Base-by-base conservation (phyloP, 37 sponge, comb jelly and placozoan genomes). In the Hormiphora californensis region DNA sequence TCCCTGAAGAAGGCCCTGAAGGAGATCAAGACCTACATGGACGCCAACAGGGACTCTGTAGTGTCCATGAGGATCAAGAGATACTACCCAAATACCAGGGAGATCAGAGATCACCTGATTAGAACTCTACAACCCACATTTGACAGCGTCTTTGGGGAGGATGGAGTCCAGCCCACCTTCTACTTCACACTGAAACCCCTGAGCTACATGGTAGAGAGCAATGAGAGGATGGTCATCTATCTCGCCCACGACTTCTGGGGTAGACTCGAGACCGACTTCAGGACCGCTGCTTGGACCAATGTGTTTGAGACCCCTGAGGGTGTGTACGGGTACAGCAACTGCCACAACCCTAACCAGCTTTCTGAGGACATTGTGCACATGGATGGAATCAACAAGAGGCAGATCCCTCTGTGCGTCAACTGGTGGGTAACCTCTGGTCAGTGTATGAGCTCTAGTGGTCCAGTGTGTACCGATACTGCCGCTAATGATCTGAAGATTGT, bases 211-310 rank as follows among this genome's bases (percentile, higher is more conserved):
- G 27, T 57, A 19, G 61, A 57, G 27, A 57, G 61, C 23, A 57
- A 57, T 30, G 61, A 57, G 61, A 57, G 61, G 61, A 57, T 57
- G 61, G 61, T 57, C n/a, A 19, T 57, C 30, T 57, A 57, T 30
- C 61, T 57, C 30, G 27, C n/a, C 61, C n/a, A 57, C 4, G 61
- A 57, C 23, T 4, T 57, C 30, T 57, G 61, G 61, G 61, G 61
- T 21, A 23, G 27, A 23, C 5, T 28, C 5, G 30, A 28, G 61
- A 21, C 17, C 27, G 61, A 57, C 61, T 57, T 28, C 61, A 5
- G 61, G 7, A n/a, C n/a, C n/a, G 61, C n/a, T 57, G 30, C n/a
- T 30, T 30, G 30, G n/a, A 23, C 27, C 17, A 15, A 5, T 5
- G 30, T 28, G 61, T 57, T 57, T 30, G 61, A 21, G n/a, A 28